Base-by-base conservation (phyloP, 2,113 vertebrate species). In the Urocolius indicus region DNA sequence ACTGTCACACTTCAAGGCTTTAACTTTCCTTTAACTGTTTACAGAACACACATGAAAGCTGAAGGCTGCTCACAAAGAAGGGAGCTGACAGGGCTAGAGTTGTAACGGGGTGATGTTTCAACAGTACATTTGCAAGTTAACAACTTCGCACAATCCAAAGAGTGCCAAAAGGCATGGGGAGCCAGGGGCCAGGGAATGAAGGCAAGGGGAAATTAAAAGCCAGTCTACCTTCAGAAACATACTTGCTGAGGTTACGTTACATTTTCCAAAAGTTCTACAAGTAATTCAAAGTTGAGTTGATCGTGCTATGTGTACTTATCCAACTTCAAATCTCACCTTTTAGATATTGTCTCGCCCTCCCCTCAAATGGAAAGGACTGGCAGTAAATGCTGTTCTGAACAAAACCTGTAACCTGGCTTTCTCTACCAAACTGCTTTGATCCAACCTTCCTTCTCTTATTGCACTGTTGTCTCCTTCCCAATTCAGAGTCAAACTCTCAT, bases 61-160 rank as follows among this genome's bases (percentile, higher is more conserved):
- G 74, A 66, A 90, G 72, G 67, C 67, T 46, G 51, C 75, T 83
- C 90, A 45, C 20, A 58, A 55, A 55, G 63, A 82, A 49, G 0
- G 0, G n/a, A 94, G 73, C 76, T 69, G 62, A 79, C 66, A 62
- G 46, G 30, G 58, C 82, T 43, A 10, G 19, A 79, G 34, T 77
- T 89, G 38, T 62, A 90, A 88, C 82, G 77, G 92, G 63, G 59
- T 74, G 87, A 90, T 48, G 74, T 94, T 97, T 95, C 93, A 91
- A 81, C 93, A 90, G 75, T 9, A 68, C 82, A 81, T 94, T 88
- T 84, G 85, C 92, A 89, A 96, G 85, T 90, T 75, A 94, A 91
- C 68, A 93, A 89, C 68, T 69, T 36, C 2, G 0, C 0, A 6
- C 81, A 88, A 94, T 57, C 63, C 85, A 88, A 77, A 38, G 49